Evolutionary conservation across 2,888 invertebrate genomes (phyloP).

Genomic region (Phania funesta): DNA sequence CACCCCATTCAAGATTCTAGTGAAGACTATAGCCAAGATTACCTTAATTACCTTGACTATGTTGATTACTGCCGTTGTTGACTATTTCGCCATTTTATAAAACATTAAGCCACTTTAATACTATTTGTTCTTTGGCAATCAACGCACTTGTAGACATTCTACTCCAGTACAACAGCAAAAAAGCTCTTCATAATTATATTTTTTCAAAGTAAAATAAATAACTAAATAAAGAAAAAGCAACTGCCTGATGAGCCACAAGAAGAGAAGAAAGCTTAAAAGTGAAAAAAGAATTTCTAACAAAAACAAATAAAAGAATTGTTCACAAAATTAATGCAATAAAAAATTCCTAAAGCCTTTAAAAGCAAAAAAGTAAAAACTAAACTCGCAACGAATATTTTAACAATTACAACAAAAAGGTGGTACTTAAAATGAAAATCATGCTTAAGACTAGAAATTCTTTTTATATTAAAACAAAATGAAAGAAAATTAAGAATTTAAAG

Average conservation of each 20-base stretch:
- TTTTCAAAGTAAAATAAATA: neutral
- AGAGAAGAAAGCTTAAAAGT: neutral
- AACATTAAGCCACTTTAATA: constrained; percentile 12
- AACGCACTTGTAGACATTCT: constrained; percentile 12
- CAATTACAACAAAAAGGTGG: neutral
- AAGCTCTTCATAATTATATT: neutral
- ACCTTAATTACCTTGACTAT: too few species aligned
- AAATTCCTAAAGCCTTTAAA: constrained; percentile 20
- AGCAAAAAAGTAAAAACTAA: neutral
- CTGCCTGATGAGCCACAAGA: neutral
- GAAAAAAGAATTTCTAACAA: neutral
- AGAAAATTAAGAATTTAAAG: neutral
- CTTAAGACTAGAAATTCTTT: constrained; percentile 9
- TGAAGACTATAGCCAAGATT: too few species aligned
- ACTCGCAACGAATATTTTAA: neutral
- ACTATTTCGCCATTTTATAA: neutral
- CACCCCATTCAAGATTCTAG: too few species aligned
- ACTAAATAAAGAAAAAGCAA: neutral
- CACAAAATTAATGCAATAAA: constrained; percentile 8
- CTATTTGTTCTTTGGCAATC: neutral
- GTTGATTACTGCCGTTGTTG: neutral
- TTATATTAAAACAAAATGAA: neutral
- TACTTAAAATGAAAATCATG: constrained; percentile 40
- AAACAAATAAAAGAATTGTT: neutral
- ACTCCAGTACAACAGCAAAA: neutral